Conservation (phyloP, 2,797 vertebrate species). For the Pelobates cultripes region DNA sequence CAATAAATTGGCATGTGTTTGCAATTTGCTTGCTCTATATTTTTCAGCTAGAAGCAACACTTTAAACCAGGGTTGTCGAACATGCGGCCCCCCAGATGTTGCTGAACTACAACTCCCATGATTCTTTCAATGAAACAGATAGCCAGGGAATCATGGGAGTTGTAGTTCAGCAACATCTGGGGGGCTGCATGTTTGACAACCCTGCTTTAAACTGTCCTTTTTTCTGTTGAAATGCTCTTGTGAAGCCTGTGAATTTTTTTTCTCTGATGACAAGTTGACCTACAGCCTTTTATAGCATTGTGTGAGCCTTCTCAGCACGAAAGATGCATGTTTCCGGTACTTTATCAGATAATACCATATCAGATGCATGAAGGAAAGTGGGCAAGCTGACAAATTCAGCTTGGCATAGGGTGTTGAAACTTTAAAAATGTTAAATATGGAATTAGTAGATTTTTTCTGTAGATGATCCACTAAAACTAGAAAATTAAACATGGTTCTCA, state of each 20-base stretch:
- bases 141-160: too few species aligned
- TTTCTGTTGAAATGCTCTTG: slow-evolving; percentile 3
- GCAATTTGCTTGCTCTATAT: too few species aligned
- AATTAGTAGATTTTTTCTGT: neutral
- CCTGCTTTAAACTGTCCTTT: neutral
- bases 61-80: too few species aligned
- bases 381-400: slow-evolving; percentile 32
- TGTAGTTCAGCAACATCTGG: too few species aligned
- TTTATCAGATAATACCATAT: slow-evolving; percentile 46
- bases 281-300: slow-evolving; percentile 21
- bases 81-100: too few species aligned
- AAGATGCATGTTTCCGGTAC: slow-evolving; percentile 36
- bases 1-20: too few species aligned
- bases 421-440: slow-evolving; percentile 1
- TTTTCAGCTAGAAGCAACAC: too few species aligned
- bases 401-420: too few species aligned
- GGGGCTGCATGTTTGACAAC: too few species aligned
- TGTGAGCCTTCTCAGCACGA: slow-evolving; percentile 9
- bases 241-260: slow-evolving; percentile 9
- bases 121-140: too few species aligned
- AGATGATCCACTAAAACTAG: neutral
- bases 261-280: slow-evolving; percentile 17
- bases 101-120: too few species aligned
- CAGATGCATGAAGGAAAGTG: slow-evolving; percentile 43
- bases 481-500: neutral